These are phyloP conservation scores for Palaemon carinicauda DNA, from an alignment of 1,140 invertebrate species.

Conservation along the genomic window DNA sequence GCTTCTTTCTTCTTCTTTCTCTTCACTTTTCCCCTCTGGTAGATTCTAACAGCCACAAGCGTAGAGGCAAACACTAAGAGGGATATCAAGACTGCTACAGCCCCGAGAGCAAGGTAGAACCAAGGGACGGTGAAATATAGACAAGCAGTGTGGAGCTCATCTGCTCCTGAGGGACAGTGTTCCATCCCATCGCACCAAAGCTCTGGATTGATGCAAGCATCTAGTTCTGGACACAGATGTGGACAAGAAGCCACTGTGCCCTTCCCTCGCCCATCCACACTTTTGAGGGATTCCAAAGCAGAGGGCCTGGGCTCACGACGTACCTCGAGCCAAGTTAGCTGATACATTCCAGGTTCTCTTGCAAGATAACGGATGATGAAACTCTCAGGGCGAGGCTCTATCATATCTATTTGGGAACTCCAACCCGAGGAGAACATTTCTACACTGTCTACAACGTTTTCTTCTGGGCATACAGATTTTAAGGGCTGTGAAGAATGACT, in stretches of 20 bases:
- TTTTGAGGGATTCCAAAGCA: conserved; percentile 65
- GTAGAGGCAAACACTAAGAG: conserved; percentile 70
- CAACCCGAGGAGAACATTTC: conserved; percentile 63
- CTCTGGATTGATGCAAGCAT: conserved; percentile 70
- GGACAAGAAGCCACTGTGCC: conserved; percentile 29
- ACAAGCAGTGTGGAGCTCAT: conserved; percentile 68
- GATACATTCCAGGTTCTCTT: conserved; percentile 75
- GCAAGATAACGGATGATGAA: conserved; percentile 78
- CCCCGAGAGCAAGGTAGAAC: conserved; percentile 72
- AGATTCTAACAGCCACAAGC: conserved; percentile 73
- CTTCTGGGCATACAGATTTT: conserved; percentile 47
- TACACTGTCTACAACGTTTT: conserved; percentile 61
- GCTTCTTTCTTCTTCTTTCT: conserved; percentile 67
- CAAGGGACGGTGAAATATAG: conserved; percentile 74
- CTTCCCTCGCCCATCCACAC: conserved; percentile 14
- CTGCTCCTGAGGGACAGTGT: conserved; percentile 62
- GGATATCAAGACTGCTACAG: conserved; percentile 67
- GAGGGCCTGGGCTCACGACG: conserved; percentile 73
- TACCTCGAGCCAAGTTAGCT: conserved; percentile 80
- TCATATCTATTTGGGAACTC: conserved; percentile 60
- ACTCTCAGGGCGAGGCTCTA: conserved; percentile 72
- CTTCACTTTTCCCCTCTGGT: conserved; percentile 72
- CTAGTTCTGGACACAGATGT: conserved; percentile 62
- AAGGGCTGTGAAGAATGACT: conserved; percentile 29
- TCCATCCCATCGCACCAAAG: conserved; percentile 67